Conservation (phyloP, 2,888 invertebrate species). For the Geophilus truncorum region DNA sequence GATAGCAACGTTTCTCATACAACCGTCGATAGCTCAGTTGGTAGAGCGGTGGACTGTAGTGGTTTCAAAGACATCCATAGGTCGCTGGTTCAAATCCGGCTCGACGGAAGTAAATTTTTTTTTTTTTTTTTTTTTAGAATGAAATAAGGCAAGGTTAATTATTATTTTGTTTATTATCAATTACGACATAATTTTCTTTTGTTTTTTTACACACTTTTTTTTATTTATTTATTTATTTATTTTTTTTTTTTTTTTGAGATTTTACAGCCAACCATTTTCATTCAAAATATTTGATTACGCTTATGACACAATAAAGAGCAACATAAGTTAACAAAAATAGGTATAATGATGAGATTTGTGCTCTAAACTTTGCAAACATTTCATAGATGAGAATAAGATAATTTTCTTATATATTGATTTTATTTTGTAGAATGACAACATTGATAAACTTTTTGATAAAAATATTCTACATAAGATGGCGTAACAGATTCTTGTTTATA, state of each 20-base stretch:
- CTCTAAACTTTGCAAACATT: not conserved
- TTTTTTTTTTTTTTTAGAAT: not conserved
- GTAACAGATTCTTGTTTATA: not conserved
- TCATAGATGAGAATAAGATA: not conserved
- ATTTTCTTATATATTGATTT: too few species aligned
- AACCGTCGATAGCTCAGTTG: slow-evolving; percentile 42
- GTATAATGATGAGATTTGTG: not conserved
- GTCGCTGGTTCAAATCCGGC: slow-evolving; percentile 45
- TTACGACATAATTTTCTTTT: not conserved
- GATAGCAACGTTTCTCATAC: not conserved
- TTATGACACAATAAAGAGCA: not conserved
- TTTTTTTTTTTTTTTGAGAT: too few species aligned
- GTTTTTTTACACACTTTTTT: not conserved
- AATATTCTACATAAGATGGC: slow-evolving; percentile 11
- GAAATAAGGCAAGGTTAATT: not conserved
- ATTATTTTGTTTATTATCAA: not conserved
- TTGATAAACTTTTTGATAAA: slow-evolving; percentile 18
- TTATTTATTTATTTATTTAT: too few species aligned
- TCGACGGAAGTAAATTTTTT: slow-evolving; percentile 41
- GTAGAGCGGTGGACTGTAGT: slow-evolving; percentile 31
- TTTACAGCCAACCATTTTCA: not conserved
- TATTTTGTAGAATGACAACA: not conserved
- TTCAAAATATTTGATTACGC: slow-evolving; percentile 3
- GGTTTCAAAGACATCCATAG: slow-evolving; percentile 42
- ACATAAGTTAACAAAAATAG: not conserved